phyloP scores from a whole-genome alignment of 2,888 invertebrate species.

The Chrysolina oricalcia region DNA sequence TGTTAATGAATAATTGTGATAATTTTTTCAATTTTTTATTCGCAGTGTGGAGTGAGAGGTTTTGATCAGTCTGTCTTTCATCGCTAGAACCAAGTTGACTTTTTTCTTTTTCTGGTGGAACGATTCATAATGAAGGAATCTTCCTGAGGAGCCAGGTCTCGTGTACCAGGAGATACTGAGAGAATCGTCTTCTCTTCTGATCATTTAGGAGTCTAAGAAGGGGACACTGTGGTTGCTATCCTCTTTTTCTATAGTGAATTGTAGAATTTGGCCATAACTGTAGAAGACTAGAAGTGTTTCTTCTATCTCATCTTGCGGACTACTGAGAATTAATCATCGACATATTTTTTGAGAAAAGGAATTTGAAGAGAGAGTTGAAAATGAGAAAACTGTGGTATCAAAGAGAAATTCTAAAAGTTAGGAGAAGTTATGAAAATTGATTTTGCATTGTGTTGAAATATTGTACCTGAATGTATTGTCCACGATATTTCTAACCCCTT shows the following conservation, averaged over 20 bases:
- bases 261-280: constrained; percentile 14
- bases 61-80: too few species aligned
- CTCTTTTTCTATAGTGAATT: constrained; percentile 31
- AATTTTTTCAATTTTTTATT: too few species aligned
- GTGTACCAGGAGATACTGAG: neutral
- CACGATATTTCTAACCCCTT: too few species aligned
- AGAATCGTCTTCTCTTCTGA: constrained; percentile 29
- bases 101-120: neutral
- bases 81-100: too few species aligned
- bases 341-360: constrained; percentile 44
- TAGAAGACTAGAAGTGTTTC: constrained; percentile 28
- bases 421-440: neutral
- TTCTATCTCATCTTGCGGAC: constrained; percentile 9
- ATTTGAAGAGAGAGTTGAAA: constrained; percentile 32
- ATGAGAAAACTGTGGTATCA: neutral
- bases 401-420: constrained; percentile 4
- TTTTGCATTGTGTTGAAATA: neutral
- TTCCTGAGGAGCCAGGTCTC: neutral
- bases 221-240: constrained; percentile 36
- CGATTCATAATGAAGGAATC: neutral
- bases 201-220: constrained; percentile 45
- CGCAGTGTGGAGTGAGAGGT: too few species aligned
- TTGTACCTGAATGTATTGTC: too few species aligned
- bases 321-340: constrained; percentile 40
- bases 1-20: too few species aligned